Base-by-base conservation (phyloP, 1,140 invertebrate genomes). In the Elysia chlorotica region DNA sequence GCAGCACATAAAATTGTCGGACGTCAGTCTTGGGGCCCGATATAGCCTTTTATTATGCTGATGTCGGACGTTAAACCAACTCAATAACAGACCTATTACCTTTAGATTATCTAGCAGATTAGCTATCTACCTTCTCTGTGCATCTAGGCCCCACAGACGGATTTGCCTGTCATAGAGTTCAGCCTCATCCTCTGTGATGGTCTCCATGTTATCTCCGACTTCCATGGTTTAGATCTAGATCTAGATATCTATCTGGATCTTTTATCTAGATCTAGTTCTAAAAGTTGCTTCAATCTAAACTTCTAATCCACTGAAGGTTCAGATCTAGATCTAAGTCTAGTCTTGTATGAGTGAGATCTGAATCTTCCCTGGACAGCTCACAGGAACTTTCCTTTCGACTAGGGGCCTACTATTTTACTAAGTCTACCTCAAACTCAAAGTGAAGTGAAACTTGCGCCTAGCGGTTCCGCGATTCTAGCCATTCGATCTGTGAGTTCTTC, bases 151-250 rank as follows among this genome's bases (percentile, higher is more conserved):
- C 98, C 98, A 99, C 1, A 99, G 88, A 41, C 98, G 92, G 83
- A 99, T 99, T 90, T 99, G 98, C 76, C 98, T 91, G 87, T 99
- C 98, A 83, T 99, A 99, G 17, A 99, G 89, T 81, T 96, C 95
- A 31, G 94, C 95, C 88, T 99, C 98, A 57, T 93, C 94, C 86
- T 96, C 94, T 2, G 93, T 87, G 41, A 88, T 87, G 31, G 74
- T 78, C n/a, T 48, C 41, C 41, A 10, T 14, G 41, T 48, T n/a
- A 10, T 48, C 41, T 10, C 41, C 10, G 41, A 48, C 10, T 48
- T 10, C 41, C 41, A 48, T 10, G n/a, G n/a, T 48, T 10, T 14
- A 48, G n/a, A n/a, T 14, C n/a, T 10, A 48, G 10, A n/a, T n/a
- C 41, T 48, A 48, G n/a, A 48, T 48, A 10, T 48, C 41, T 48